A percentile compares a stretch with the other conserved stretches of the same genome.
Evolutionary conservation across 1,140 invertebrate genomes (phyloP).

Genomic region (Aphis gossypii): DNA sequence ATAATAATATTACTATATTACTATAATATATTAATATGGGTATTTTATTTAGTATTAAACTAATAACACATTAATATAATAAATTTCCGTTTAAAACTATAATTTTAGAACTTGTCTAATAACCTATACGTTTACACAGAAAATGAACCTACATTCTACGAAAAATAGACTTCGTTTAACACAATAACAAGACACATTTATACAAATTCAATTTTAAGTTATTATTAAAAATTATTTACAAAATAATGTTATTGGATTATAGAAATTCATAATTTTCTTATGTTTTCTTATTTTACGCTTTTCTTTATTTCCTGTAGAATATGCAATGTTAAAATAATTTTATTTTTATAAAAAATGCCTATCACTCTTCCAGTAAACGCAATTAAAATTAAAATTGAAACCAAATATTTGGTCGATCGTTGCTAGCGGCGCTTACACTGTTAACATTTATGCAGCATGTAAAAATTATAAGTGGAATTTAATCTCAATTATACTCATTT

Average conservation of each 20-base stretch:
- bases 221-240: neutral
- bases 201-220: neutral
- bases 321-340: neutral
- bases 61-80: neutral
- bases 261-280: neutral
- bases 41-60: too few species aligned
- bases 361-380: neutral
- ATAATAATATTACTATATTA: too few species aligned
- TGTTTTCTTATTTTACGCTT: neutral
- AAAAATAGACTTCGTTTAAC: neutral
- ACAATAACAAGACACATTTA: neutral
- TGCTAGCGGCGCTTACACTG: neutral
- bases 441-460: neutral
- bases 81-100: neutral
- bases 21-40: too few species aligned
- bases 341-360: neutral
- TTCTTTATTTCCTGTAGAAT: too few species aligned
- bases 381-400: neutral
- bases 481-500: neutral
- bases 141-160: neutral
- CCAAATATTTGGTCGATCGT: neutral
- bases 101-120: neutral
- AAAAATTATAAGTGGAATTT: neutral
- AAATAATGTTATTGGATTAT: neutral
- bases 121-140: neutral